Percentiles rank a stretch among this genome's conserved stretches.
phyloP scores from a whole-genome alignment of 2,888 invertebrate genomes.

The Tholera decimalis region DNA sequence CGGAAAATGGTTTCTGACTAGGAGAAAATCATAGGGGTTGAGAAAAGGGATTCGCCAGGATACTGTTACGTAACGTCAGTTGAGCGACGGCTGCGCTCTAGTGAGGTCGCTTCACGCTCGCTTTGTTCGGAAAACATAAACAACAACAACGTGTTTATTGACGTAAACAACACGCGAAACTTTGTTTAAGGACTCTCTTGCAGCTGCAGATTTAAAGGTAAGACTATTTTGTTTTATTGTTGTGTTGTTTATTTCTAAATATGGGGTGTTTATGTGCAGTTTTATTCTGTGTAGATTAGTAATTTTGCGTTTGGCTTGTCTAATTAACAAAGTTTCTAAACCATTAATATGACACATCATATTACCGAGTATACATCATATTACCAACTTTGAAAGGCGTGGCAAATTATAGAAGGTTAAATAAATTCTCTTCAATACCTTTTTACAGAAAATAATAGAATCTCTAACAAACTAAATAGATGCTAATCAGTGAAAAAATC shows the following conservation, averaged over 20 bases:
- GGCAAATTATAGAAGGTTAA: neutral
- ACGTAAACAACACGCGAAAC: slow-evolving; percentile 84
- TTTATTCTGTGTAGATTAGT: neutral
- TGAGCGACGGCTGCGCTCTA: slow-evolving; percentile 75
- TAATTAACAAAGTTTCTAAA: neutral
- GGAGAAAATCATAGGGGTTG: slow-evolving; percentile 79
- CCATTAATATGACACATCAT: neutral
- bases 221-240: slow-evolving; percentile 57
- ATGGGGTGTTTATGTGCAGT: neutral
- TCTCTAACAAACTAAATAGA: too few relatives aligned
- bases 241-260: slow-evolving; percentile 45
- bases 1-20: slow-evolving; percentile 63
- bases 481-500: too few relatives aligned
- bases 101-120: slow-evolving; percentile 75
- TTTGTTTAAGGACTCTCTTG: slow-evolving; percentile 71
- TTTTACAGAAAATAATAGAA: too few relatives aligned
- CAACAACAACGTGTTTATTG: slow-evolving; percentile 89
- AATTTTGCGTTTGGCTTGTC: too few relatives aligned
- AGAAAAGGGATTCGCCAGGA: slow-evolving; percentile 83
- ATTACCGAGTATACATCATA: neutral
- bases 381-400: neutral
- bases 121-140: slow-evolving; percentile 80
- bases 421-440: too few relatives aligned
- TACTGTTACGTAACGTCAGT: slow-evolving; percentile 89
- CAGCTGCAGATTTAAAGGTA: slow-evolving; percentile 62